Percentiles rank a stretch among this genome's conserved stretches.
These are phyloP conservation scores for Porphyrio hochstetteri DNA, from an alignment of 2,113 vertebrate species.

Conservation along the genomic window DNA sequence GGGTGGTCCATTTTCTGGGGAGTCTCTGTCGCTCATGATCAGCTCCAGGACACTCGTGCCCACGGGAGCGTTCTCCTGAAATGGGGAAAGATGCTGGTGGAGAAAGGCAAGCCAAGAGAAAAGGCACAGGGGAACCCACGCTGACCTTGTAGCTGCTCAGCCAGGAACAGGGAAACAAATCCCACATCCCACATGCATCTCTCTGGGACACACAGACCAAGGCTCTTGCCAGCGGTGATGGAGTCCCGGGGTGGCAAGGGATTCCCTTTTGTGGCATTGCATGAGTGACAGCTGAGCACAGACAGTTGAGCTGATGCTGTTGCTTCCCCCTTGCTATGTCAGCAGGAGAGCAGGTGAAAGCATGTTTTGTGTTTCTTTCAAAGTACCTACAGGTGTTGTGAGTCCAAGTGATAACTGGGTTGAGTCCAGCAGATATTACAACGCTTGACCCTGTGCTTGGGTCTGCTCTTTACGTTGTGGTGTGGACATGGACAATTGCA, in stretches of 20 bases:
- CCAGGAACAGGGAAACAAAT: neutral
- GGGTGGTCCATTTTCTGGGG: conserved; percentile 87
- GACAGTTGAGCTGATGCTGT: neutral
- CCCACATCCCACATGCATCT: neutral
- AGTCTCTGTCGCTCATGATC: conserved; percentile 89
- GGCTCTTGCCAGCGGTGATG: neutral
- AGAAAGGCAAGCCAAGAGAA: neutral
- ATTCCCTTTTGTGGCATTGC: neutral
- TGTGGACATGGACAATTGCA: neutral
- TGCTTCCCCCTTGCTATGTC: neutral
- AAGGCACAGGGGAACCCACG: neutral
- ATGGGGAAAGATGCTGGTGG: neutral
- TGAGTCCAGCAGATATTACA: neutral
- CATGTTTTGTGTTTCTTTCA: neutral
- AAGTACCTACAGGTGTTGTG: neutral
- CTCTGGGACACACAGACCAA: neutral
- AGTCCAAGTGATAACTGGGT: neutral
- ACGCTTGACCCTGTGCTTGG: neutral
- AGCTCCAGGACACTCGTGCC: conserved; percentile 89
- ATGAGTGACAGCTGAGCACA: neutral
- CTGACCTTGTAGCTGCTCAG: neutral
- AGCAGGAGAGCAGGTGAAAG: neutral
- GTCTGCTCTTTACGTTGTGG: neutral
- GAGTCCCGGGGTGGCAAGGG: neutral
- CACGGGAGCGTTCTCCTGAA: conserved; percentile 85